A percentile compares a stretch with the other conserved stretches of the same genome.
phyloP scores from a whole-genome alignment of 2,113 vertebrate species.

The Rhinolophus ferrumequinum region DNA sequence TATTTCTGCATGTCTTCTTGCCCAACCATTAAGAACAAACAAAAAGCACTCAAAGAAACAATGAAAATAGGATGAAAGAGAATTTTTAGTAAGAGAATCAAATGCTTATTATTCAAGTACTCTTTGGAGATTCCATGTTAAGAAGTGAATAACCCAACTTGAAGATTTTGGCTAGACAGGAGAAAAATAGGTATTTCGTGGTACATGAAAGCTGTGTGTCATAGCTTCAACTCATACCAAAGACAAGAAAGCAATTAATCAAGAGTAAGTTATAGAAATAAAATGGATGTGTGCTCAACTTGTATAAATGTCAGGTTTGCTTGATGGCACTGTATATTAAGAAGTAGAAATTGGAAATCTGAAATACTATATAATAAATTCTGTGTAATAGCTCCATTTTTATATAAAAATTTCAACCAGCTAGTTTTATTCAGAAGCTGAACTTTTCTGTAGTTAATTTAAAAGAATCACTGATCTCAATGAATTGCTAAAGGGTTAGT shows the following conservation, averaged over 20 bases:
- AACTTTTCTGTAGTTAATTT: constrained; percentile 57
- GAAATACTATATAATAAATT: constrained; percentile 30
- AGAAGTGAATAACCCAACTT: constrained; percentile 36
- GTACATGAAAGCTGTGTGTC: not conserved
- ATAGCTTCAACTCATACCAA: not conserved
- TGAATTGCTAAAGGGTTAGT: constrained; percentile 41
- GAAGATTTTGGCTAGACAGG: not conserved
- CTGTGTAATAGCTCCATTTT: constrained; percentile 36
- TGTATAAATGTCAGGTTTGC: constrained; percentile 39
- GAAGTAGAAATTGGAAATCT: constrained; percentile 51
- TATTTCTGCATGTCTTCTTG: not conserved
- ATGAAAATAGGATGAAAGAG: not conserved
- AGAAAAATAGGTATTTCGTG: not conserved
- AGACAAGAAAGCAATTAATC: constrained; percentile 57
- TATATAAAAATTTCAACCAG: constrained; percentile 42
- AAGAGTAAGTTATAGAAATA: constrained; percentile 45
- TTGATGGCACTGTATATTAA: constrained; percentile 17
- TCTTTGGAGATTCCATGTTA: constrained; percentile 11
- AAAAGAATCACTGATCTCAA: constrained; percentile 16
- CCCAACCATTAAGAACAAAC: not conserved
- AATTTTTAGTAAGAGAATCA: not conserved
- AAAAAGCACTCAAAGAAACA: not conserved
- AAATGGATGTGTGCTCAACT: constrained; percentile 4
- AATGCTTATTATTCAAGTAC: not conserved
- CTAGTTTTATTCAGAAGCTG: constrained; percentile 34